These are phyloP conservation scores for Pantherophis vulpinus DNA, from an alignment of 2,797 vertebrate species.

Conservation along the genomic window DNA sequence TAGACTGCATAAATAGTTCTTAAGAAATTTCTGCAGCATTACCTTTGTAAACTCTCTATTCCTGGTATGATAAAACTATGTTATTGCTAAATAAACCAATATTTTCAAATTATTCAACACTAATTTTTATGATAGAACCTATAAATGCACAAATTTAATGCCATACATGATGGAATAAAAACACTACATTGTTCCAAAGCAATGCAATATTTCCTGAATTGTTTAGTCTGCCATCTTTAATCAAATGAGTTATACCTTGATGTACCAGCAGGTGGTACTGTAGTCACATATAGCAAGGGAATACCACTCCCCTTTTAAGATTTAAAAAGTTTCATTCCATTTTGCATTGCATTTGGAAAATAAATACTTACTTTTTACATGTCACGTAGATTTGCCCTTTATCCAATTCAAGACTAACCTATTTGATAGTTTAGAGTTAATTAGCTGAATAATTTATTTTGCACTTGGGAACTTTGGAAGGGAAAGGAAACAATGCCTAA, in stretches of 20 bases:
- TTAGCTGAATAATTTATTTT: conserved; percentile 12
- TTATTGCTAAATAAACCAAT: background rate
- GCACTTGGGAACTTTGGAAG: conserved; percentile 15
- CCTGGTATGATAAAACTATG: background rate
- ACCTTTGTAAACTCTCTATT: background rate
- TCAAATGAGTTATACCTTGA: conserved; percentile 27
- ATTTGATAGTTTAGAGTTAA: conserved; percentile 14
- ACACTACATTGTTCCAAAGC: conserved; percentile 14
- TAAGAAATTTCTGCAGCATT: background rate
- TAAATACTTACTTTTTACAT: background rate
- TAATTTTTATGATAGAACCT: background rate
- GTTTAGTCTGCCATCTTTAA: conserved; percentile 28
- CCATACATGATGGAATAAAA: background rate
- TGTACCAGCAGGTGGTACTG: conserved; percentile 34
- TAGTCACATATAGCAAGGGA: conserved; percentile 14
- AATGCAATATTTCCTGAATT: conserved; percentile 12
- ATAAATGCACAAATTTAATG: background rate
- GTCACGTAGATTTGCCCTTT: background rate
- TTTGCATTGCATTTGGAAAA: conserved; percentile 20
- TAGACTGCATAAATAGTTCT: background rate
- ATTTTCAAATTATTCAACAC: background rate
- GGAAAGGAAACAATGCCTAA: background rate
- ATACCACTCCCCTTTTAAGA: conserved; percentile 15
- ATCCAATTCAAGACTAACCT: background rate
- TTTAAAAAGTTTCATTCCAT: conserved; percentile 31